These are phyloP conservation scores for Drosophila lacicola DNA, from an alignment of 2,888 invertebrate genomes.

Conservation along the genomic window DNA sequence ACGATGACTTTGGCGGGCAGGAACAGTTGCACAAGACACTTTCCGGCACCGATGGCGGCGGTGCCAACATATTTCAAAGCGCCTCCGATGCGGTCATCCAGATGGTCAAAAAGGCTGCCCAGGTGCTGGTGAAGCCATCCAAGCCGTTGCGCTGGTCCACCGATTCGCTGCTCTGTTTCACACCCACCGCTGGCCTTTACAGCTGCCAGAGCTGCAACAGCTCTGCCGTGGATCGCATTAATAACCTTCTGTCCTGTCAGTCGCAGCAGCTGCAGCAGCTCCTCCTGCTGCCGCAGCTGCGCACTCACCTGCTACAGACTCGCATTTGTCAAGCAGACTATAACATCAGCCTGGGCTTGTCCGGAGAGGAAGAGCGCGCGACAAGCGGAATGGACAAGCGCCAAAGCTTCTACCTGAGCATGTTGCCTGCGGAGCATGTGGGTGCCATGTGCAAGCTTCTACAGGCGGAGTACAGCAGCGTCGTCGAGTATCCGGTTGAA, in stretches of 20 bases:
- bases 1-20: slow-evolving; percentile 86
- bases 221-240: slow-evolving; percentile 89
- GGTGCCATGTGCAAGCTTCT: slow-evolving; percentile 92
- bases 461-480: slow-evolving; percentile 83
- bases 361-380: slow-evolving; percentile 85
- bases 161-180: slow-evolving; percentile 86
- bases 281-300: slow-evolving; percentile 87
- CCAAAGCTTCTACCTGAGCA: slow-evolving; percentile 87
- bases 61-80: slow-evolving; percentile 92
- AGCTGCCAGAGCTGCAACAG: slow-evolving; percentile 91
- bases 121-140: slow-evolving; percentile 90
- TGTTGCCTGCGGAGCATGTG: slow-evolving; percentile 89
- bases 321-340: slow-evolving; percentile 87
- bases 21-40: slow-evolving; percentile 49
- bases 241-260: slow-evolving; percentile 90
- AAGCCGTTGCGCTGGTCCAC: slow-evolving; percentile 73
- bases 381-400: slow-evolving; percentile 56
- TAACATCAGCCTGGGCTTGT: slow-evolving; percentile 84
- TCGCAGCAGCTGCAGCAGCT: slow-evolving; percentile 87
- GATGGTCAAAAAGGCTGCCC: slow-evolving; percentile 96
- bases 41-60: slow-evolving; percentile 85
- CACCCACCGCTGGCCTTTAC: slow-evolving; percentile 89
- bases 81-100: slow-evolving; percentile 96
- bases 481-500: slow-evolving; percentile 8
- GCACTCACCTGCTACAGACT: slow-evolving; percentile 87